Percentiles rank a stretch among this genome's conserved stretches.
Conservation (phyloP, 2,797 vertebrate genomes). For the Arctocebus calabarensis region DNA sequence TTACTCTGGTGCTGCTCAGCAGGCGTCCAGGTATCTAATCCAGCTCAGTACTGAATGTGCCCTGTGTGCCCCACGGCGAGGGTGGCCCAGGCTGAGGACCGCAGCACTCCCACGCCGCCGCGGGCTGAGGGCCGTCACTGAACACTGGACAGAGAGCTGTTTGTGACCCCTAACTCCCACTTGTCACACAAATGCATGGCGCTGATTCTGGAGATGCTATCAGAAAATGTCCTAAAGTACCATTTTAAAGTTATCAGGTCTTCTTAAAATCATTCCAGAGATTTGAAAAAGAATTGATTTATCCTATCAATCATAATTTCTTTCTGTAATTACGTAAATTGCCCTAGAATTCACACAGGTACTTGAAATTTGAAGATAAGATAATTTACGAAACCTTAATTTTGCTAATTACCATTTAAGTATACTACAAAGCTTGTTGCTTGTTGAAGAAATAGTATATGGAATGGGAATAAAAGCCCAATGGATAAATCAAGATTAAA, state of each 20-base stretch:
- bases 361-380: slow-evolving; percentile 48
- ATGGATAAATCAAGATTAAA: not conserved
- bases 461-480: not conserved
- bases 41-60: not conserved
- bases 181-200: not conserved
- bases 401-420: not conserved
- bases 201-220: not conserved
- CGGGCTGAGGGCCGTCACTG: not conserved
- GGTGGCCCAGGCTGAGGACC: fast-evolving
- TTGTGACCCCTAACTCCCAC: not conserved
- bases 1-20: not conserved
- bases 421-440: not conserved
- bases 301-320: not conserved
- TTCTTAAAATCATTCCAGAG: slow-evolving; percentile 14
- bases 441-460: not conserved
- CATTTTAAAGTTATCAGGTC: not conserved
- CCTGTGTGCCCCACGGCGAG: not conserved
- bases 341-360: not conserved
- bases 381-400: slow-evolving; percentile 39
- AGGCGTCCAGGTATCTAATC: not conserved
- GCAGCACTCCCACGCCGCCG: too few species aligned
- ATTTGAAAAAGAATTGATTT: not conserved
- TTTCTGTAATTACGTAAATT: slow-evolving; percentile 11
- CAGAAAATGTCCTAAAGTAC: not conserved
- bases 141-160: not conserved